Evolutionary conservation across 2,113 vertebrate species (phyloP).

Genomic region (Neogale vison): DNA sequence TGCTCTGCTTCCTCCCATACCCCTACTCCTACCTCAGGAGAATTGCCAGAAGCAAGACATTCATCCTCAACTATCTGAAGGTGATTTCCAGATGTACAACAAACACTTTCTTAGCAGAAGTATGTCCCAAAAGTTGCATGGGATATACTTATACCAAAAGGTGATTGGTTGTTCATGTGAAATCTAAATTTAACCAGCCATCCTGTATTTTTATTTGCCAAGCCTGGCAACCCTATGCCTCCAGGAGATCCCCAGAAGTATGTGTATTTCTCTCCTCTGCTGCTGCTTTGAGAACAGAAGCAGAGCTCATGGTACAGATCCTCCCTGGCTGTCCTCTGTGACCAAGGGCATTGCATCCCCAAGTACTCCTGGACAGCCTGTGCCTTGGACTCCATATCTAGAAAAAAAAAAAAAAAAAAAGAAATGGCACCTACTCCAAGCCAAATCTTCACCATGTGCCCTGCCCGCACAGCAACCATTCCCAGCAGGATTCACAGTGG

Average conservation of each 20-base stretch:
- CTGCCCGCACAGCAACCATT: fast-evolving
- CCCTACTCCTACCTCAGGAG: no score
- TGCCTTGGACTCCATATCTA: background rate
- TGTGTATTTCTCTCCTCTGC: fast-evolving
- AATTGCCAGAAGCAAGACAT: fast-evolving
- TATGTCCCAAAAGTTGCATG: background rate
- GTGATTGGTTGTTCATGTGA: background rate
- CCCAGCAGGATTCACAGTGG: fast-evolving
- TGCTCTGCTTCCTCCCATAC: background rate
- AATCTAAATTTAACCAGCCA: background rate
- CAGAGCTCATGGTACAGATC: background rate
- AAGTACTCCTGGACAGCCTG: fast-evolving
- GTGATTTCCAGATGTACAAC: background rate
- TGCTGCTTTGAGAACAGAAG: background rate
- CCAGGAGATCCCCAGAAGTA: fast-evolving
- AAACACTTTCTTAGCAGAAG: background rate
- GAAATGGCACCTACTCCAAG: no score
- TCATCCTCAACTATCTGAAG: background rate
- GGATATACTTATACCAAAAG: background rate
- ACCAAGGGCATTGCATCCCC: background rate
- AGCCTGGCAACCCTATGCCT: background rate
- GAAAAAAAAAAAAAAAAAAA: background rate
- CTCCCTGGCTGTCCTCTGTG: fast-evolving
- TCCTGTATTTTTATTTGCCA: background rate
- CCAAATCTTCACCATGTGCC: fast-evolving